These are phyloP conservation scores for Ictalurus furcatus DNA, from an alignment of 2,113 vertebrate genomes.

Conservation along the genomic window DNA sequence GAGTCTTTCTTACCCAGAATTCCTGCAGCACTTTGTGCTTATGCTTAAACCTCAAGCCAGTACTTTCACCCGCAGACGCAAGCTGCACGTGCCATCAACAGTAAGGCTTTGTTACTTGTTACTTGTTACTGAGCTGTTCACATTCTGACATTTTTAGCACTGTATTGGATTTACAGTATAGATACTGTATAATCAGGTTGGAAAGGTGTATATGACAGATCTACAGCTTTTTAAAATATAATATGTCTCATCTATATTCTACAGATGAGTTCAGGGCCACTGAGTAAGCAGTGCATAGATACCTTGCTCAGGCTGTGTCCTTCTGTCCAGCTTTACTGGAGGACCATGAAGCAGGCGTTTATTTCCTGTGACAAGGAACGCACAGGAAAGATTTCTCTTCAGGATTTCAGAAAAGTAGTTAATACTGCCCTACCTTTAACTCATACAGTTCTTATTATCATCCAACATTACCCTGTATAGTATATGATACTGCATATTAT, in stretches of 20 bases:
- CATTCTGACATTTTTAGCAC: neutral
- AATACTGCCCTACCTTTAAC: neutral
- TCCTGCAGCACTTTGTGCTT: slow-evolving; percentile 72
- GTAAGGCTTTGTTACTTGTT: slow-evolving; percentile 48
- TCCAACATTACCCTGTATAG: neutral
- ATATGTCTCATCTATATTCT: neutral
- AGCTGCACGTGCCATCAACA: slow-evolving; percentile 65
- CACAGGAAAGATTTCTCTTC: slow-evolving; percentile 61
- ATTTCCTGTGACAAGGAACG: slow-evolving; percentile 55
- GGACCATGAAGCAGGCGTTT: slow-evolving; percentile 65
- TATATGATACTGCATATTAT: neutral
- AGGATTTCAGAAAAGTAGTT: slow-evolving; percentile 71
- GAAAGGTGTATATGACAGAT: neutral
- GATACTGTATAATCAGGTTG: neutral
- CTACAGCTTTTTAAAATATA: neutral
- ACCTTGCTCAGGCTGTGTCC: slow-evolving; percentile 70
- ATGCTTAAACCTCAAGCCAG: slow-evolving; percentile 59
- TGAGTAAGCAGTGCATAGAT: slow-evolving; percentile 52
- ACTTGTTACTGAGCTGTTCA: neutral
- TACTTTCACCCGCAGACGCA: slow-evolving; percentile 58
- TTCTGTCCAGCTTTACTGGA: slow-evolving; percentile 69
- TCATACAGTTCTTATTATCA: neutral
- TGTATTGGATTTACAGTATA: neutral
- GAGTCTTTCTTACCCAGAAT: slow-evolving; percentile 68
- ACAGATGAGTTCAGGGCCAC: slow-evolving; percentile 62